A percentile compares a stretch with the other conserved stretches of the same genome.
Conservation (phyloP, 2,888 invertebrate genomes). For the Pristionchus exspectatus region DNA sequence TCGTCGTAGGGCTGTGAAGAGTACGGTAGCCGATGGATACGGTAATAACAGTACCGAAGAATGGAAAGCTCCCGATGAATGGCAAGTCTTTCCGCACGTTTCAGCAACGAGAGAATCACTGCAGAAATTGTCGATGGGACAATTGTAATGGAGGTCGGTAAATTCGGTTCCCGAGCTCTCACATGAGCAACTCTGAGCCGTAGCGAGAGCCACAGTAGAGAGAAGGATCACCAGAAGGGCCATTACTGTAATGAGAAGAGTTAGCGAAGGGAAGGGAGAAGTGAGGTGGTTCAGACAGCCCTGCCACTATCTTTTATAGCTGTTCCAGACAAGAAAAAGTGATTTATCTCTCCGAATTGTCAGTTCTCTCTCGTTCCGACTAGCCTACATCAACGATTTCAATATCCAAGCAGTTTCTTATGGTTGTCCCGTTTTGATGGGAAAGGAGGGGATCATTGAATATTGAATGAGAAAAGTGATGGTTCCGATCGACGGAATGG, state of each 20-base stretch:
- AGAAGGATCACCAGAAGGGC: conserved; percentile 13
- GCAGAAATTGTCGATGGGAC: conserved; percentile 24
- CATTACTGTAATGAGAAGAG: neutral
- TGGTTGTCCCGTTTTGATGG: neutral
- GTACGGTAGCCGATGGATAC: neutral
- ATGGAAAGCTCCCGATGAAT: neutral
- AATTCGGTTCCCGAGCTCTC: neutral
- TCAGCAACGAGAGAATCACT: neutral
- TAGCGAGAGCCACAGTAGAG: neutral
- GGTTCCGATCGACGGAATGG: no score
- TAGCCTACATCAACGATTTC: neutral
- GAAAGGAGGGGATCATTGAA: neutral
- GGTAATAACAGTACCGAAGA: neutral
- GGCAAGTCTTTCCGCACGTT: neutral
- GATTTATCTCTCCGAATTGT: neutral
- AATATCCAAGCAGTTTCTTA: conserved; percentile 29
- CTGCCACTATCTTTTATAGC: neutral
- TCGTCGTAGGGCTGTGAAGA: neutral
- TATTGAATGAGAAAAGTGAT: no score
- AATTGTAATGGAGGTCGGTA: neutral
- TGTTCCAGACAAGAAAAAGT: neutral
- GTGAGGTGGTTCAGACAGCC: neutral
- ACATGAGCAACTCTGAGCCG: neutral
- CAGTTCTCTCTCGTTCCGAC: neutral
- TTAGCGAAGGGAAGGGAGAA: neutral